phyloP scores from a whole-genome alignment of 2,888 invertebrate genomes.

The Iselma pallidipennis region DNA sequence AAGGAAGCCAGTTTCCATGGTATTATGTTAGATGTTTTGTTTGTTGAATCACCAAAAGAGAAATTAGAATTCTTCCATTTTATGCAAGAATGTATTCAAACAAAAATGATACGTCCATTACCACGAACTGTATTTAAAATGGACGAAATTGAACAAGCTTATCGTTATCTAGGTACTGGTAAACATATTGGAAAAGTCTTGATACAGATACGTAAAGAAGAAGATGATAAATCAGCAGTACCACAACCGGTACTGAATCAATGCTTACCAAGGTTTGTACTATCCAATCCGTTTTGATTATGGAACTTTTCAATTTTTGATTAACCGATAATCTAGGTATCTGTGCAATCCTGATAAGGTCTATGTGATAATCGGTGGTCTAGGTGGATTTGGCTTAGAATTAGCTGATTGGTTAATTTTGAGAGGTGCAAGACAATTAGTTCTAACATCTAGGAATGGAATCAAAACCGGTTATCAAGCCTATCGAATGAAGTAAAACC shows the following conservation, averaged over 20 bases:
- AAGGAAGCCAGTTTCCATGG: constrained; percentile 78
- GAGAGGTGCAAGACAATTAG: constrained; percentile 76
- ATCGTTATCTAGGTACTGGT: constrained; percentile 66
- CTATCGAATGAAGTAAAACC: background rate
- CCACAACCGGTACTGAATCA: background rate
- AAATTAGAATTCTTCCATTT: background rate
- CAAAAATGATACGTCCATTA: constrained; percentile 65
- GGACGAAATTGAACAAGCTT: constrained; percentile 73
- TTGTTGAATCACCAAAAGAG: background rate
- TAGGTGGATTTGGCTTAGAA: constrained; percentile 93
- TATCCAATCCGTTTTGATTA: background rate
- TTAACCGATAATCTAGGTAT: too few relatives aligned
- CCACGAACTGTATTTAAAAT: constrained; percentile 65
- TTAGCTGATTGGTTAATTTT: constrained; percentile 83
- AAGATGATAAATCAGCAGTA: constrained; percentile 41
- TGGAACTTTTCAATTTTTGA: too few relatives aligned
- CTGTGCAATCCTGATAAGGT: constrained; percentile 57
- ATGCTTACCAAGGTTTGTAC: background rate
- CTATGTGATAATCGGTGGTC: constrained; percentile 74
- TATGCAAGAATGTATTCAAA: background rate
- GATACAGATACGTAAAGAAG: constrained; percentile 50
- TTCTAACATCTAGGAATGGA: constrained; percentile 81
- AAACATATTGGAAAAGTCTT: constrained; percentile 81
- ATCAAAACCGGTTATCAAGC: constrained; percentile 81
- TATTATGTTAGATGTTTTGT: constrained; percentile 67